Base-by-base conservation (phyloP, 2,113 vertebrate species). In the Sminthopsis crassicaudata region DNA sequence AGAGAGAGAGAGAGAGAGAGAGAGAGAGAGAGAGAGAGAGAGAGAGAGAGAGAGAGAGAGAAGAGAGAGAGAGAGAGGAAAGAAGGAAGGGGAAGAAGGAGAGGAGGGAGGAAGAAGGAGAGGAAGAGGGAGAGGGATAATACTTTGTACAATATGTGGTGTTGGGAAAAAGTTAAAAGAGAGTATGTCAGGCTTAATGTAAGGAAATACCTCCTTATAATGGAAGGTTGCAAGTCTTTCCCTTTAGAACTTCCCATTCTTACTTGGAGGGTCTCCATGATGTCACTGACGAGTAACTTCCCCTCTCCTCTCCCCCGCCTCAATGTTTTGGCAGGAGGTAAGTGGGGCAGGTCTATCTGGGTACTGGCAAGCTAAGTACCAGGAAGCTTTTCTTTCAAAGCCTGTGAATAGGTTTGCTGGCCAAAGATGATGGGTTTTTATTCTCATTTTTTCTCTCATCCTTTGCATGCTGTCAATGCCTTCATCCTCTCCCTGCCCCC, bases 231-330 rank as follows among this genome's bases (percentile, higher is more conserved):
- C 30, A 36, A 36, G 30, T 67, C 36, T 84, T 19, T 84, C 19
- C 67, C n/a, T 23, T 2, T 84, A 23, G 19, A 7, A 7, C n/a
- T 36, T 84, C 67, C 67, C n/a, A 84, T 6, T 84, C n/a, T 42
- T 84, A 84, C 67, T 42, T 22, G n/a, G 19, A 76, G 60, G 36
- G 36, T 14, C 30, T n/a, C n/a, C n/a, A 8, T 42, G 10, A 42
- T 42, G 42, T 19, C n/a, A 84, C 19, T 8, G 22, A 22, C 2
- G 8, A 30, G 1, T 36, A 36, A 30, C 57, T 76, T 76, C 19
- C 5, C 30, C 0, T n/a, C 5, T 12, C 3, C 1, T 30, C 60
- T 19, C 14, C 19, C 5, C 30, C 3, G 0, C 60, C 60, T 4
- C 4, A 76, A n/a, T 76, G 14, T n/a, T 84, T 84, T 76, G n/a